Percentiles rank a stretch among this genome's conserved stretches.
Conservation (phyloP, 1,140 invertebrate species). For the Metopolophium dirhodum region DNA sequence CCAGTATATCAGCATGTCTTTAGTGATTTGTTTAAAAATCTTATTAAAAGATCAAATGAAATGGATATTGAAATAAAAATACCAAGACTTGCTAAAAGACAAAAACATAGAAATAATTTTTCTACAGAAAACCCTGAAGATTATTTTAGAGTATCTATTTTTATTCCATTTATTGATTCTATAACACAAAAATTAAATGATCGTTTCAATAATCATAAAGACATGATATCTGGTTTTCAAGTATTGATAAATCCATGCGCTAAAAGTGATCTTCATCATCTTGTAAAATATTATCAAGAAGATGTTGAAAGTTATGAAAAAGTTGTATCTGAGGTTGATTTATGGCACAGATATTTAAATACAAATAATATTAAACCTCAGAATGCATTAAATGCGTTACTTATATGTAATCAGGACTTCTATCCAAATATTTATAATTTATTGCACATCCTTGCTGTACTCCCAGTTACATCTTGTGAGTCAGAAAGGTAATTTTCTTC, state of each 20-base stretch:
- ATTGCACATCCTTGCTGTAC: too few species aligned
- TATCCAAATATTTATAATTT: too few species aligned
- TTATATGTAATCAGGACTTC: too few species aligned
- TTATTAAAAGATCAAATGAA: neutral
- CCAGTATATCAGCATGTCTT: neutral
- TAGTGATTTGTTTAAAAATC: neutral
- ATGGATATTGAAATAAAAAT: constrained; percentile 3
- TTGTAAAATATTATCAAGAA: too few species aligned
- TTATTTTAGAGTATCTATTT: neutral
- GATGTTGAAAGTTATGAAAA: too few species aligned
- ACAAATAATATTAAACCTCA: too few species aligned
- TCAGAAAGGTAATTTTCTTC: too few species aligned
- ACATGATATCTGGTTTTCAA: constrained; percentile 12
- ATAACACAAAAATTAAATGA: neutral
- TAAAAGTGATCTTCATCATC: too few species aligned
- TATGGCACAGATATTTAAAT: too few species aligned
- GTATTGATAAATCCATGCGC: too few species aligned
- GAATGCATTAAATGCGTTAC: too few species aligned
- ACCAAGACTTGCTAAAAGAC: neutral
- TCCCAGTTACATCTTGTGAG: neutral
- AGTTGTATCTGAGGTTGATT: too few species aligned
- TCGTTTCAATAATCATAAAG: constrained; percentile 7
- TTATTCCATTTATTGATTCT: constrained; percentile 23
- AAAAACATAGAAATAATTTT: neutral
- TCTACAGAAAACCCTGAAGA: neutral